phyloP scores from a whole-genome alignment of 2,797 vertebrate species.

The Hippopotamyrus pictus region DNA sequence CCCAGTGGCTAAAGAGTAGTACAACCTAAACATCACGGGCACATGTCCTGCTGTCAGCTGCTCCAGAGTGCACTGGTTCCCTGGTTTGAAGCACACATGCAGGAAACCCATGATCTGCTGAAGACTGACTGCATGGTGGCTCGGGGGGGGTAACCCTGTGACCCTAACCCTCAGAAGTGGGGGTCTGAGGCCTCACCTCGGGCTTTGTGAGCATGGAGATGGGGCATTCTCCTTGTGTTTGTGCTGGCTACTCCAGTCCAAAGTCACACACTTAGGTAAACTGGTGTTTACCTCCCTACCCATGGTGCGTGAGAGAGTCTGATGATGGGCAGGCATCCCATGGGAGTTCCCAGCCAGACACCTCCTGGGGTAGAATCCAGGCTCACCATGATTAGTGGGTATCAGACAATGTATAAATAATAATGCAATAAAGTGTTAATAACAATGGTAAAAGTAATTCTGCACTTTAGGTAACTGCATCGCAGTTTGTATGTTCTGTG shows the following conservation, averaged over 20 bases:
- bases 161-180: background rate
- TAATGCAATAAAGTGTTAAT: background rate
- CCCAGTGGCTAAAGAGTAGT: background rate
- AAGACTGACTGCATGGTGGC: background rate
- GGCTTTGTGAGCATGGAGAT: background rate
- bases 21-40: background rate
- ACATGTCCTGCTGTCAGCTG: background rate
- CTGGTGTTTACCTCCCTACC: background rate
- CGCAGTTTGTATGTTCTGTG: background rate
- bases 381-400: background rate
- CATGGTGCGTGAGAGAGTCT: background rate
- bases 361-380: background rate
- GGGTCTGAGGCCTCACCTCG: background rate
- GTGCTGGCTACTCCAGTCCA: background rate
- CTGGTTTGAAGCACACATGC: background rate
- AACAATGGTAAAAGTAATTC: background rate
- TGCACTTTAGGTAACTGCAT: background rate
- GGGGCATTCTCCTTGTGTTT: background rate
- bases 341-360: background rate
- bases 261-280: background rate
- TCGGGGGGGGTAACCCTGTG: background rate
- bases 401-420: background rate
- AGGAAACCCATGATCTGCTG: background rate
- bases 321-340: background rate
- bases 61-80: background rate